Percentiles rank a stretch among this genome's conserved stretches.
These are phyloP conservation scores for Hoplodrina blanda DNA, from an alignment of 2,888 invertebrate genomes.

Conservation along the genomic window DNA sequence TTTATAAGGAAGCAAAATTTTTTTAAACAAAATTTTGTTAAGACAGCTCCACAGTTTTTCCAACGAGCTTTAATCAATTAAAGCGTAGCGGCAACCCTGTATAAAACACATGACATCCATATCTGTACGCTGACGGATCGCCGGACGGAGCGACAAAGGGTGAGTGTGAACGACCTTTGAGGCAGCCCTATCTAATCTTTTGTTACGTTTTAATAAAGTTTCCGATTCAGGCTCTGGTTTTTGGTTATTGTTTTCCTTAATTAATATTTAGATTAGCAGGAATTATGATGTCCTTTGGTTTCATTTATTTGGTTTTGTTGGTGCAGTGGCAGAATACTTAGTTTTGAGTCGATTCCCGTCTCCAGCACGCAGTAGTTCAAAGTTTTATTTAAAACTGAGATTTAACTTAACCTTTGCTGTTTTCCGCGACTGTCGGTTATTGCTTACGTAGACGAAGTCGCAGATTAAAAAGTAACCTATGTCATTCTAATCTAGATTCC, in stretches of 20 bases:
- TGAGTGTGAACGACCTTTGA: constrained; percentile 64
- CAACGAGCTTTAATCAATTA: constrained; percentile 73
- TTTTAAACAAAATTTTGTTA: too few species aligned
- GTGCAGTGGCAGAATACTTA: too few species aligned
- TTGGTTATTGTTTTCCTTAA: constrained; percentile 32
- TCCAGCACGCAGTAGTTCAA: too few species aligned
- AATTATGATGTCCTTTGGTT: neutral
- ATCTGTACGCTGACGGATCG: constrained; percentile 78
- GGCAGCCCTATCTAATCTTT: constrained; percentile 60
- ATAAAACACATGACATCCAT: constrained; percentile 74
- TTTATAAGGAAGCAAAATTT: too few species aligned
- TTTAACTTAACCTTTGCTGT: too few species aligned
- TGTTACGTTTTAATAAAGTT: constrained; percentile 61
- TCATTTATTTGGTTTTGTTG: neutral
- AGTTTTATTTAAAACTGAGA: too few species aligned
- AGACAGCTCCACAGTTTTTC: constrained; percentile 62
- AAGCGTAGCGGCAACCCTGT: constrained; percentile 67
- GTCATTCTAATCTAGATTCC: too few species aligned
- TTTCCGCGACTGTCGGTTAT: too few species aligned
- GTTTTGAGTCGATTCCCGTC: too few species aligned
- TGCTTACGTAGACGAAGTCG: too few species aligned
- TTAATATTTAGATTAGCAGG: constrained; percentile 25
- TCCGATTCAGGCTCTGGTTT: constrained; percentile 30
- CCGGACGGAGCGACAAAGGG: constrained; percentile 66
- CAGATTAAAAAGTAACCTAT: too few species aligned